Evolutionary conservation across 2,797 vertebrate species (phyloP).

Genomic region (Enteromius argenteus): DNA sequence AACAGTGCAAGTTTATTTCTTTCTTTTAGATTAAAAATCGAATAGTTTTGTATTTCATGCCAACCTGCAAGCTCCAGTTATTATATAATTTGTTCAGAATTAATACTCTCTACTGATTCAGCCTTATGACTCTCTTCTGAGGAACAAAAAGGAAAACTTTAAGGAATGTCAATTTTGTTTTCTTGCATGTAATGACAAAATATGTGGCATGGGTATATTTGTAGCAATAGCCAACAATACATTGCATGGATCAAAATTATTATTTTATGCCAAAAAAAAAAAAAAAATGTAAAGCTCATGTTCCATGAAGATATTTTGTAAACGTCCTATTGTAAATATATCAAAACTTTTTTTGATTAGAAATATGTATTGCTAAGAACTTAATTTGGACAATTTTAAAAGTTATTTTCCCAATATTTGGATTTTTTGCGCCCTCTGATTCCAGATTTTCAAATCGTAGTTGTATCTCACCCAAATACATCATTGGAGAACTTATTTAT

Average conservation of each 20-base stretch:
- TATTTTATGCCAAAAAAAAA: background rate
- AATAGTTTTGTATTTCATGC: background rate
- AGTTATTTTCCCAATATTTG: background rate
- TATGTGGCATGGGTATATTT: background rate
- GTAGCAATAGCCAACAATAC: background rate
- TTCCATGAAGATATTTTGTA: background rate
- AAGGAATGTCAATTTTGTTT: background rate
- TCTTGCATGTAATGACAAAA: background rate
- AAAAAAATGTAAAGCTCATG: background rate
- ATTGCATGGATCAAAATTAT: background rate
- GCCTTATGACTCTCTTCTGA: background rate
- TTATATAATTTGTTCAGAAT: background rate
- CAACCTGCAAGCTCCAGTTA: background rate
- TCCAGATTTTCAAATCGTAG: too few species aligned
- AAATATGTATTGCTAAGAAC: background rate
- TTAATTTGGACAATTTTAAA: background rate
- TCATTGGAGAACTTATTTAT: too few species aligned
- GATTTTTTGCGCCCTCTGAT: background rate
- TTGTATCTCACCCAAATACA: too few species aligned
- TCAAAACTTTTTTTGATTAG: background rate
- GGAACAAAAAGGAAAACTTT: background rate
- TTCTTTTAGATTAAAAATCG: background rate
- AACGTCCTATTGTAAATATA: background rate
- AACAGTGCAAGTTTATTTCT: background rate
- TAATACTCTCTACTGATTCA: background rate